Percentiles rank a stretch among this genome's conserved stretches.
These are phyloP conservation scores for Xyrichtys novacula DNA, from an alignment of 2,797 vertebrate genomes.

Conservation along the genomic window DNA sequence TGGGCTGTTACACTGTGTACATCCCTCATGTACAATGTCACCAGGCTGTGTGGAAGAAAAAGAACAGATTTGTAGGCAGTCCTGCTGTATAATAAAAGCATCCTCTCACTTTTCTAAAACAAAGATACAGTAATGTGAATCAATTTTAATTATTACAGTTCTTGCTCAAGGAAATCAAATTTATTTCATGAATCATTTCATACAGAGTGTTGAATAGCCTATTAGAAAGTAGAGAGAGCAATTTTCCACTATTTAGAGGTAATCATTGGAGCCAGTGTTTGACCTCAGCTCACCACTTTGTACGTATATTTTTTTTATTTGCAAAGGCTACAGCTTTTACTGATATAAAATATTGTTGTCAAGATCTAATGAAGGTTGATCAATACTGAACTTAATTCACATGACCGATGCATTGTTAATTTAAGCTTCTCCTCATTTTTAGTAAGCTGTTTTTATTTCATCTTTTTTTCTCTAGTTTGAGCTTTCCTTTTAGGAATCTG, in stretches of 20 bases:
- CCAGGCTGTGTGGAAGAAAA: not conserved
- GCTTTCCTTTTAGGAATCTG: conserved; percentile 2
- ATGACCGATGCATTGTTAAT: conserved; percentile 20
- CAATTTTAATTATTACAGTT: conserved; percentile 16
- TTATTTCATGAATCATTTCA: conserved; percentile 32
- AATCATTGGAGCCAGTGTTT: conserved; percentile 9
- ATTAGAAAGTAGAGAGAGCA: conserved; percentile 16
- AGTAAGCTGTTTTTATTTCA: conserved; percentile 41
- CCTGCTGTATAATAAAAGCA: conserved; percentile 16
- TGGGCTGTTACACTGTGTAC: not conserved
- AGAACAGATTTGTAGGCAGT: not conserved
- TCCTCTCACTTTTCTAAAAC: not conserved
- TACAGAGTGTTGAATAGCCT: conserved; percentile 26
- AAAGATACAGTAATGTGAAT: conserved; percentile 28
- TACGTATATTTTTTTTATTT: conserved; percentile 7
- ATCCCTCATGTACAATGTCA: not conserved
- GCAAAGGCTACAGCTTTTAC: conserved; percentile 13
- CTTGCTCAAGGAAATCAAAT: conserved; percentile 19
- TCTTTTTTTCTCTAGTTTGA: conserved; percentile 31
- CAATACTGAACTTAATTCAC: conserved; percentile 18
- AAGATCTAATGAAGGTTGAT: conserved; percentile 31
- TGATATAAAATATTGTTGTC: conserved; percentile 45
- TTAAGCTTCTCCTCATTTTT: conserved; percentile 58
- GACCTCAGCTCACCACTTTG: conserved; percentile 9
- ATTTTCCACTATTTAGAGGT: conserved; percentile 3